Base-by-base conservation (phyloP, 2,797 vertebrate species). In the Eurystomus glaucurus region DNA sequence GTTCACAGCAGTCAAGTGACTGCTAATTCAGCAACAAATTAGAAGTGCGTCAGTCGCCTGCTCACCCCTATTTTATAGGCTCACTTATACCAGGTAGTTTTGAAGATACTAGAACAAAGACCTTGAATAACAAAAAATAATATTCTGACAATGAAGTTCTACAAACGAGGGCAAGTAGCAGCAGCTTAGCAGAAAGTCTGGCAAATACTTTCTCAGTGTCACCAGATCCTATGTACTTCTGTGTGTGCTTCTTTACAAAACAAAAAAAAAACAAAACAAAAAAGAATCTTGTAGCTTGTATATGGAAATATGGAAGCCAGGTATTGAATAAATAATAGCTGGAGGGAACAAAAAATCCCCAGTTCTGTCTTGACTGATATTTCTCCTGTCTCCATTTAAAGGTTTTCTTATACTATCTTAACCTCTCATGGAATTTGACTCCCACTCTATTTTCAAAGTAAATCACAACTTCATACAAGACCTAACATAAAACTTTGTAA, bases 391-490 rank as follows among this genome's bases (percentile, higher is more conserved):
- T 51, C 25, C 11, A 37, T 39, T 21, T 86, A 26, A 86, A 68
- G 19, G 3, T 41, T 89, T 71, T 72, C 10, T 65, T 88, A 81
- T 43, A 82, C 2, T 43, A 29, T 51, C 50, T 69, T 60, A 58
- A 82, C 0, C 11, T 75, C n/a, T 66, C 2, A 15, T 2, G 13
- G 69, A 86, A 90, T 79, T 80, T 71, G 29, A 94, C 23, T 91
- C 71, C 28, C 31, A 93, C 18, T 3, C 35, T 57, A 25, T 35
- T 88, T 94, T 88, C 66, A 86, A 88, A 96, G 80, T 48, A 90
- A 85, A 94, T 16, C 51, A 60, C 22, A 70, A 60, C 43, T 58
- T 94, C 23, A 28, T 85, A 50, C 57, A 83, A 77, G 41, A 78
- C 8, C 16, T 23, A 81, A 61, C 51, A 64, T 14, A 79, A 43